These are phyloP conservation scores for Austrofundulus limnaeus DNA, from an alignment of 2,113 vertebrate genomes.

Conservation along the genomic window DNA sequence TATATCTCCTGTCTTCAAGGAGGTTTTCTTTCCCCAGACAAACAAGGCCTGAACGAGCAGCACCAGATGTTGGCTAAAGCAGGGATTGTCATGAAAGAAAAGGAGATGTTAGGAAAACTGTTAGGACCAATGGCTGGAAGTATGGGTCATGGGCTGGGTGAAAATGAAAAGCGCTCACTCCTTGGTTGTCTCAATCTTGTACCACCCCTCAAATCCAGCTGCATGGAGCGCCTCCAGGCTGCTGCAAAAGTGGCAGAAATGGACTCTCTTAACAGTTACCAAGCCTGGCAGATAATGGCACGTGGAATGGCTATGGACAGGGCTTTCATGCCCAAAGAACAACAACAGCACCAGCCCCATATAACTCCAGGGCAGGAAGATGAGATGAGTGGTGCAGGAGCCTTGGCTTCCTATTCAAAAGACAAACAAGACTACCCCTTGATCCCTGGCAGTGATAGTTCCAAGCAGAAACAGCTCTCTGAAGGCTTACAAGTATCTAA, in stretches of 20 bases:
- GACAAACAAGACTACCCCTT: conserved; percentile 94
- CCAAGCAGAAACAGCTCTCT: conserved; percentile 92
- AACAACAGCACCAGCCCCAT: conserved; percentile 77
- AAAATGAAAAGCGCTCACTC: conserved; percentile 95
- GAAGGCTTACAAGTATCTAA: conserved; percentile 90
- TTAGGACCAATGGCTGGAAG: conserved; percentile 87
- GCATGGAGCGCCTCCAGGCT: conserved; percentile 95
- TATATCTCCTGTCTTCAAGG: conserved; percentile 97
- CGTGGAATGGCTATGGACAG: conserved; percentile 96
- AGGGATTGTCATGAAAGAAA: conserved; percentile 92
- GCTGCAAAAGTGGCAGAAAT: conserved; percentile 97
- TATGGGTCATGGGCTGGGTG: conserved; percentile 86
- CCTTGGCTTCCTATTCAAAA: conserved; percentile 87
- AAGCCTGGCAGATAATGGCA: conserved; percentile 99
- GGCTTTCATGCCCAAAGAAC: conserved; percentile 95
- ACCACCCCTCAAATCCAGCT: conserved; percentile 97
- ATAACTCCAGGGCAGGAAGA: conserved; percentile 89
- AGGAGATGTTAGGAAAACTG: conserved; percentile 94
- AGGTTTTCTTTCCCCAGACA: conserved; percentile 92
- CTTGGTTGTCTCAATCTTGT: conserved; percentile 95
- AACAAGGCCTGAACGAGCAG: conserved; percentile 87
- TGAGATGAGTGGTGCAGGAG: conserved; percentile 80
- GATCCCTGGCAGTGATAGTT: conserved; percentile 86
- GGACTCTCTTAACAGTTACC: conserved; percentile 98
- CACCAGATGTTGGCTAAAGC: conserved; percentile 90